Conservation (phyloP, 2,888 invertebrate species). For the Euplagia quadripunctaria region DNA sequence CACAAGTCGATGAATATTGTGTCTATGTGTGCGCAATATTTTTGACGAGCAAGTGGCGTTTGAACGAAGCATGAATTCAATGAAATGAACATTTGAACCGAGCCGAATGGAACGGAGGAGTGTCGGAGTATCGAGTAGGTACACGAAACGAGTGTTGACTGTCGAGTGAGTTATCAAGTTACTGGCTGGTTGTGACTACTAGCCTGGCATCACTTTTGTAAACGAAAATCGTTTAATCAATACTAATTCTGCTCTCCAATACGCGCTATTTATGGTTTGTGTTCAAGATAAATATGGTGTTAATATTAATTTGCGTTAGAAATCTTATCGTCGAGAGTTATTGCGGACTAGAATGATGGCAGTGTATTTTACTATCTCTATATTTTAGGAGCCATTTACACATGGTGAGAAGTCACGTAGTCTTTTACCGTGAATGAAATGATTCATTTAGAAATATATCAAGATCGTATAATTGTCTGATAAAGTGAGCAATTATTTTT, state of each 20-base stretch:
- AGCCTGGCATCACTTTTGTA: slow-evolving; percentile 41
- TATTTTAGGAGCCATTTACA: slow-evolving; percentile 83
- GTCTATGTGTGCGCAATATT: slow-evolving; percentile 40
- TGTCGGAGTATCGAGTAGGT: slow-evolving; percentile 12
- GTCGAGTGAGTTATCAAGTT: slow-evolving; percentile 50
- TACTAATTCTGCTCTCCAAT: slow-evolving; percentile 39
- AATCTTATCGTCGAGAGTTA: slow-evolving; percentile 15
- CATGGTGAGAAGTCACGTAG: slow-evolving; percentile 86
- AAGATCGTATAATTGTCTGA: slow-evolving; percentile 30
- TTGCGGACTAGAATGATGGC: slow-evolving; percentile 34
- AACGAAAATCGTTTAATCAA: slow-evolving; percentile 52
- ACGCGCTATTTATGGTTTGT: slow-evolving; percentile 27
- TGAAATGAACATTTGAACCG: slow-evolving; percentile 11
- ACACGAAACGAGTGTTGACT: slow-evolving; percentile 1
- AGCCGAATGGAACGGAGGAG: slow-evolving; percentile 10
- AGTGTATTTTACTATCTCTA: slow-evolving; percentile 48
- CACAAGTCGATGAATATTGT: slow-evolving; percentile 14
- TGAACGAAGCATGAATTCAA: slow-evolving; percentile 50
- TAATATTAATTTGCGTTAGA: slow-evolving; percentile 18
- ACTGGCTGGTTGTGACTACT: slow-evolving; percentile 49
- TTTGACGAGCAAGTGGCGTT: slow-evolving; percentile 48
- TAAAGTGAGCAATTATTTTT: slow-evolving; percentile 25
- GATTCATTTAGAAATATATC: slow-evolving; percentile 47
- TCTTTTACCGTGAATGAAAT: slow-evolving; percentile 59
- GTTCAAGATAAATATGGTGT: slow-evolving; percentile 32